phyloP scores from a whole-genome alignment of 1,140 invertebrate species.

The Battus philenor region DNA sequence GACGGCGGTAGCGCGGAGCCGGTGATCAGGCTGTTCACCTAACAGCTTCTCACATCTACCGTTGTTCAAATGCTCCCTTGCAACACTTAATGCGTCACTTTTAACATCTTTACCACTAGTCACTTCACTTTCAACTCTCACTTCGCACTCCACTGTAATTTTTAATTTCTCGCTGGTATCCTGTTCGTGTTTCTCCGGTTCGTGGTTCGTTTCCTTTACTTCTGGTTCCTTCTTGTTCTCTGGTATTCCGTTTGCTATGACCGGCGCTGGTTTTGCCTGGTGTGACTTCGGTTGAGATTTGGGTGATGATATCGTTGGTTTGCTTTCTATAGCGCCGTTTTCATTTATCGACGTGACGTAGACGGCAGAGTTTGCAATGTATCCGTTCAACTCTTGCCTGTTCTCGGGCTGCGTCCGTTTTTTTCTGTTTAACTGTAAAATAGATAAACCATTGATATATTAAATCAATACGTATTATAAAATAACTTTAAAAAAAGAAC shows the following conservation, averaged over 20 bases:
- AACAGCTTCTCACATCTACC: constrained; percentile 84
- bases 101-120: constrained; percentile 38
- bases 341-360: constrained; percentile 86
- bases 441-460: constrained; percentile 18
- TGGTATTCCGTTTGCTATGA: constrained; percentile 59
- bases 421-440: constrained; percentile 80
- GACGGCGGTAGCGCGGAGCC: constrained; percentile 75
- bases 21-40: constrained; percentile 78
- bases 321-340: constrained; percentile 78
- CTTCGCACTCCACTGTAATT: constrained; percentile 42
- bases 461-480: no score
- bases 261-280: constrained; percentile 55
- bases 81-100: constrained; percentile 60
- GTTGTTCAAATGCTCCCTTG: constrained; percentile 75
- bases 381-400: constrained; percentile 82
- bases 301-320: constrained; percentile 72
- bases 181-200: constrained; percentile 59
- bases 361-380: constrained; percentile 84
- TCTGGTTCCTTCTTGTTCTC: constrained; percentile 41
- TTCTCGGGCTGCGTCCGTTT: constrained; percentile 72
- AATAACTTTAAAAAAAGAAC: no score
- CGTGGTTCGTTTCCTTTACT: constrained; percentile 31
- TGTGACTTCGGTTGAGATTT: constrained; percentile 57
- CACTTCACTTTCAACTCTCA: constrained; percentile 52
- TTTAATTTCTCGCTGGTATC: constrained; percentile 62